A percentile compares a stretch with the other conserved stretches of the same genome.
Conservation (phyloP, 2,113 vertebrate species). For the Dicerorhinus sumatrensis region DNA sequence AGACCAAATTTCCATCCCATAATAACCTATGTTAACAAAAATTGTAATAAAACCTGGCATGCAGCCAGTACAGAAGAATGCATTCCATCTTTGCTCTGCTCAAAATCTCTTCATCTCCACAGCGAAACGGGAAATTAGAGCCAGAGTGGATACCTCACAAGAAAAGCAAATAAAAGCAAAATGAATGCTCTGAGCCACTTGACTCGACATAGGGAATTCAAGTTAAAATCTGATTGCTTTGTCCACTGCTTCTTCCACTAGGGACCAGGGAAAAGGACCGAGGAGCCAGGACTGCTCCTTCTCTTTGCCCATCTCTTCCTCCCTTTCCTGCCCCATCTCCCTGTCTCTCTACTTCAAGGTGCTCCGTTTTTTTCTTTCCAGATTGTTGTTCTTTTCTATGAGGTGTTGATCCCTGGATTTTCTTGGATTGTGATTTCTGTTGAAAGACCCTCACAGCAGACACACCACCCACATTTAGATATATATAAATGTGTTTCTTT, state of each 20-base stretch:
- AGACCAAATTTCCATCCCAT: slow-evolving; percentile 82
- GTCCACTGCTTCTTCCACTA: slow-evolving; percentile 76
- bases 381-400: slow-evolving; percentile 72
- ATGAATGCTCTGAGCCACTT: slow-evolving; percentile 84
- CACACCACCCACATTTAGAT: slow-evolving; percentile 51
- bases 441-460: slow-evolving; percentile 85
- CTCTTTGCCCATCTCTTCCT: background rate
- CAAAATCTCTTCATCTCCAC: slow-evolving; percentile 87
- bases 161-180: slow-evolving; percentile 87
- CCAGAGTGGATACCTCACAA: slow-evolving; percentile 82
- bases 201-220: slow-evolving; percentile 82
- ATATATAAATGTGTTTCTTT: slow-evolving; percentile 56
- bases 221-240: slow-evolving; percentile 84
- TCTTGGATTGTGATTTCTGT: slow-evolving; percentile 85
- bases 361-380: background rate
- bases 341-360: background rate
- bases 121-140: slow-evolving; percentile 86
- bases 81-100: slow-evolving; percentile 80
- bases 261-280: slow-evolving; percentile 69
- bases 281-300: background rate
- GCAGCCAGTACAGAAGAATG: slow-evolving; percentile 84
- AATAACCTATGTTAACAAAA: slow-evolving; percentile 85
- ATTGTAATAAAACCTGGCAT: slow-evolving; percentile 85
- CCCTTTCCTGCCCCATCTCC: background rate
- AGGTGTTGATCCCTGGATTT: slow-evolving; percentile 83